Conservation (phyloP, 92 coral and sea anemone species). For the Actinernus sp. region DNA sequence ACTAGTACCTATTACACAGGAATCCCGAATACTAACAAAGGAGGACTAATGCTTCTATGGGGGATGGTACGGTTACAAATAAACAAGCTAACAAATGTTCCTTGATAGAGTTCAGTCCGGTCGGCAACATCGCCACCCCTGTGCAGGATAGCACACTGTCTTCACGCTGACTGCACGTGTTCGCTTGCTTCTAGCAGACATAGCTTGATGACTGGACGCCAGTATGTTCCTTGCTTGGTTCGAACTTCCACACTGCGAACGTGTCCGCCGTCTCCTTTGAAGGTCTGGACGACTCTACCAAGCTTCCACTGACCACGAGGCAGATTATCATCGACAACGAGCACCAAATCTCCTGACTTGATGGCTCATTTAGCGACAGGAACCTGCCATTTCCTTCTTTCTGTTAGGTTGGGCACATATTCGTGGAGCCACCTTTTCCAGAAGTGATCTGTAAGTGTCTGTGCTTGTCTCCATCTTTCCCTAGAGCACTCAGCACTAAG, state of each 20-base stretch:
- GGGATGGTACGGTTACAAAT: no score
- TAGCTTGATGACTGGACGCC: slow-evolving; percentile 31
- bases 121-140: slow-evolving; percentile 55
- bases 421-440: slow-evolving; percentile 58
- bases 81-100: no score
- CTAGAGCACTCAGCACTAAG: slow-evolving; percentile 18
- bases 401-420: slow-evolving; percentile 44
- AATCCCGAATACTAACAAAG: no score
- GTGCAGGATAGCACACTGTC: no score
- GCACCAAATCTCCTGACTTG: slow-evolving; percentile 24
- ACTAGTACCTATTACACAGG: no score
- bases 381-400: slow-evolving; percentile 40
- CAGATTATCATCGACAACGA: no score
- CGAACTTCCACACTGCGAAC: slow-evolving; percentile 32
- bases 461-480: slow-evolving; percentile 50
- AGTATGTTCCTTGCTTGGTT: slow-evolving; percentile 21
- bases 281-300: slow-evolving; percentile 15
- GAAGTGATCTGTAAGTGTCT: slow-evolving; percentile 34
- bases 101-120: no score
- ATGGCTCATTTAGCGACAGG: neutral
- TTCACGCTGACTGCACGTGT: no score
- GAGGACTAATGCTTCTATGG: no score
- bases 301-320: slow-evolving; percentile 35
- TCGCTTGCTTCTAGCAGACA: slow-evolving; percentile 23
- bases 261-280: no score